Conservation (phyloP, 2,888 invertebrate species). For the Nemotelus pantherinus region DNA sequence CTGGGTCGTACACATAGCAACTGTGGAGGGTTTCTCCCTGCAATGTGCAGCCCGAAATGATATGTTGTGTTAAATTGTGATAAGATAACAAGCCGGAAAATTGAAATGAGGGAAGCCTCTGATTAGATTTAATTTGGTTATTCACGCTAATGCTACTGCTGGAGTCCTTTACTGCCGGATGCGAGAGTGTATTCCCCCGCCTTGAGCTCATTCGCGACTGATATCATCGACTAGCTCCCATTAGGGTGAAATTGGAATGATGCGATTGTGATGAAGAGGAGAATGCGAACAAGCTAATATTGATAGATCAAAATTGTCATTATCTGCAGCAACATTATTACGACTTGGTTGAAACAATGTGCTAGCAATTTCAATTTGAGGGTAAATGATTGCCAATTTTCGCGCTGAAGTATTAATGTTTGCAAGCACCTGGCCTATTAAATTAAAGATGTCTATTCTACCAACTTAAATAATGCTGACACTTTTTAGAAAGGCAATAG, state of each 20-base stretch:
- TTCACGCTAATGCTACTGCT: constrained; percentile 39
- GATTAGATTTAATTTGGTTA: constrained; percentile 56
- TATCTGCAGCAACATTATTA: constrained; percentile 20
- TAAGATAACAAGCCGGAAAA: constrained; percentile 56
- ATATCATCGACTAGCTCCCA: constrained; percentile 7
- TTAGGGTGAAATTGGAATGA: constrained; percentile 35
- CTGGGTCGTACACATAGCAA: constrained; percentile 5
- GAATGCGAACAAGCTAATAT: background rate
- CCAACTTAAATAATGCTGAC: no score
- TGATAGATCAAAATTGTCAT: constrained; percentile 14
- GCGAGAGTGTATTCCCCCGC: background rate
- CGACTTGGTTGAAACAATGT: constrained; percentile 20
- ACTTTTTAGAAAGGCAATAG: no score
- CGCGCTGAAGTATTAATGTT: background rate
- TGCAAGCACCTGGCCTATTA: no score
- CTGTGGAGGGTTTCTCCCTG: constrained; percentile 20
- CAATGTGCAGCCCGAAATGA: constrained; percentile 42
- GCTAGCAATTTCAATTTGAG: constrained; percentile 19
- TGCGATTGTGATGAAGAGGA: background rate
- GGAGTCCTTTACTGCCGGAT: background rate
- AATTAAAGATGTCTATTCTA: no score
- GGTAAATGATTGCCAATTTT: background rate
- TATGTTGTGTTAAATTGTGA: constrained; percentile 55
- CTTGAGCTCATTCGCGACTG: background rate
- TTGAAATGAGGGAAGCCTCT: constrained; percentile 55